These are phyloP conservation scores for Diorhabda sublineata DNA, from an alignment of 1,140 invertebrate species.

Conservation along the genomic window DNA sequence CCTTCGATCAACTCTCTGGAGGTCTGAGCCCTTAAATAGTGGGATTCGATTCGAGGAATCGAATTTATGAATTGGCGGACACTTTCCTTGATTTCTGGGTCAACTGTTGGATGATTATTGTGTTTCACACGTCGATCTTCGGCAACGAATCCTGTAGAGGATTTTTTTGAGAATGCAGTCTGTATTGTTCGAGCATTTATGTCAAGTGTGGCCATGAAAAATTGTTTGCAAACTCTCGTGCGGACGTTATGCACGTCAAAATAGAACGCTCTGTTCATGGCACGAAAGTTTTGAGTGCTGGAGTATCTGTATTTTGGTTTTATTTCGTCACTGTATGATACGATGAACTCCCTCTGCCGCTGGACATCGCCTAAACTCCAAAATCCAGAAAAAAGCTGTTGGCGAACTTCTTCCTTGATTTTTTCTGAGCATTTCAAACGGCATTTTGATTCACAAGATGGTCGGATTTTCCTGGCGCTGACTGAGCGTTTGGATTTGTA, in stretches of 20 bases:
- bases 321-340: no score
- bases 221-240: neutral
- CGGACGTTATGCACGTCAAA: neutral
- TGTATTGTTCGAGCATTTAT: neutral
- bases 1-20: no score
- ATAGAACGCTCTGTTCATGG: conserved; percentile 4
- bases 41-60: conserved; percentile 38
- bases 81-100: neutral
- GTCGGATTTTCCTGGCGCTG: no score
- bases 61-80: conserved; percentile 6
- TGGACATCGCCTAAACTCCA: no score
- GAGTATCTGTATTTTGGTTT: conserved; percentile 27
- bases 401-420: no score
- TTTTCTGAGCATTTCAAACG: no score
- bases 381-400: no score
- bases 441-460: no score
- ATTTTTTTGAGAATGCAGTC: neutral
- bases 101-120: neutral
- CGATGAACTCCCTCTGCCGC: no score
- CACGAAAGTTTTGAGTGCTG: conserved; percentile 4
- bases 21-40: conserved; percentile 38
- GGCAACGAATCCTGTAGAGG: neutral
- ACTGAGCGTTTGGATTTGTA: no score
- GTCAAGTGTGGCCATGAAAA: neutral
- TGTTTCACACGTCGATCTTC: neutral